Evolutionary conservation across 1,140 invertebrate species (phyloP), one percentile per base, ranked within the genome.

Genomic region (Zaprionus gabonicus): DNA sequence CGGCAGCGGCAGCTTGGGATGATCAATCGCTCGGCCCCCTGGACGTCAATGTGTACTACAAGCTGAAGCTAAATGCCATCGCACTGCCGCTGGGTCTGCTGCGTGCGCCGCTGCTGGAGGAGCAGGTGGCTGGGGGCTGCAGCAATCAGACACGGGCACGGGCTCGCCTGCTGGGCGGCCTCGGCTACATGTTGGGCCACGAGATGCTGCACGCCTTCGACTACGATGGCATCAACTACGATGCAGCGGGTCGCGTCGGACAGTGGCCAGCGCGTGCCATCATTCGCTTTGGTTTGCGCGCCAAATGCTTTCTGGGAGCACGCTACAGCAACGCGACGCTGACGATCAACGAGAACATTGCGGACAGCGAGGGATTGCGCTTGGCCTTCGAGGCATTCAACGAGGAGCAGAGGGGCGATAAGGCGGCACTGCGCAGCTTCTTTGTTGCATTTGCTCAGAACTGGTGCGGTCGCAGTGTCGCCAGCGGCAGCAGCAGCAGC

Each of bases 161-260:
- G 1, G 76, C 82, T 0, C 76, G 69, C 0, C 31, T 84, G 12
- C 51, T 76, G 17, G 88, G 79, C 56, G 71, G 80, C 1, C 20
- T 92, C 23, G 88, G 79, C 38, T 92, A 82, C 15, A 82, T 92
- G 3, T 31, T 92, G 10, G 91, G 76, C 17, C 91, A 92, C 65
- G 91, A 92, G 55, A 67, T 92, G 60, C 15, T 92, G 27, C 91
- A 92, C 41, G 91, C 82, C 62, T 91, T 92, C 38, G 91, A 92
- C 53, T 92, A 91, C 10, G 91, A 91, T 60, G 91, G 91, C 55
- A 68, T 92, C 15, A 92, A 91, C 57, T 92, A 92, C 27, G 91
- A 92, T 63, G 73, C 87, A 4, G 6, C 17, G 2, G 91, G 91
- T 0, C 84, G 76, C 25, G 9, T 79, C 27, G 75, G 57, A 0